Conservation (phyloP, 2,888 invertebrate genomes). For the Urechis unicinctus region DNA sequence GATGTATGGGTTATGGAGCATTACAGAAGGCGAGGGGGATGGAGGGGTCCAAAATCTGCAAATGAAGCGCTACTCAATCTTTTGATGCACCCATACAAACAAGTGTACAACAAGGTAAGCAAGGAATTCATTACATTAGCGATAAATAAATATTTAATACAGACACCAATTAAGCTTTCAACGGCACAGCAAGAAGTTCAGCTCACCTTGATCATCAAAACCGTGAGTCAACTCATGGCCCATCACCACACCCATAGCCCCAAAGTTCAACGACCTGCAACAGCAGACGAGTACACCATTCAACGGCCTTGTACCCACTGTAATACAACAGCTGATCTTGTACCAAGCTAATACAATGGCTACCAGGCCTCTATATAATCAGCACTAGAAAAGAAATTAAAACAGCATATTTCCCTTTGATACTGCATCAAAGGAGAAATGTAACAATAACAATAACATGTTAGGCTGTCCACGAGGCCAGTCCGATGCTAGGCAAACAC, state of each 20-base stretch:
- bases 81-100: no score
- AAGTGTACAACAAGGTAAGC: background rate
- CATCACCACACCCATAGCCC: constrained; percentile 97
- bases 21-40: no score
- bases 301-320: no score
- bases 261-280: constrained; percentile 76
- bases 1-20: no score
- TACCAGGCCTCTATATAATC: background rate
- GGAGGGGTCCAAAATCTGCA: no score
- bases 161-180: background rate
- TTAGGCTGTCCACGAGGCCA: no score
- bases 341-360: no score
- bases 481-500: no score
- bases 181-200: background rate
- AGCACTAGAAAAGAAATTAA: background rate
- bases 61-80: no score
- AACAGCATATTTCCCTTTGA: background rate
- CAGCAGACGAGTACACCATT: background rate
- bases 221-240: constrained; percentile 95
- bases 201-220: constrained; percentile 69
- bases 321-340: no score
- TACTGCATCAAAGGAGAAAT: background rate
- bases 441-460: no score
- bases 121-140: background rate
- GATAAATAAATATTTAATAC: background rate